These are phyloP conservation scores for Dicrurus megarhynchus DNA, from an alignment of 2,113 vertebrate genomes.

Conservation along the genomic window DNA sequence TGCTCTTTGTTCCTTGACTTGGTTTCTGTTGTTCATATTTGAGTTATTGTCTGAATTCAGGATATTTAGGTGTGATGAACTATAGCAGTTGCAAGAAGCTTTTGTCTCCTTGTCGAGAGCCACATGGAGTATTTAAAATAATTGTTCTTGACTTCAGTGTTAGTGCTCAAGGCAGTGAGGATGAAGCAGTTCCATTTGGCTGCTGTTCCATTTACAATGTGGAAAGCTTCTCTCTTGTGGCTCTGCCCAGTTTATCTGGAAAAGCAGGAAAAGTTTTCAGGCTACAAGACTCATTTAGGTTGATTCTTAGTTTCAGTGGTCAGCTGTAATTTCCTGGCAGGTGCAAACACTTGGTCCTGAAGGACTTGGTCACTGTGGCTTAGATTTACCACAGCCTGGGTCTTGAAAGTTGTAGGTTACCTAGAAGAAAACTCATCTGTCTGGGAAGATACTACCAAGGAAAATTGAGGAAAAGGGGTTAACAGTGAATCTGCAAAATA, in stretches of 20 bases:
- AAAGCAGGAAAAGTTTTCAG: not conserved
- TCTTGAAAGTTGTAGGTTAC: not conserved
- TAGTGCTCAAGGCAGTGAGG: not conserved
- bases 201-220: not conserved
- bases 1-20: not conserved
- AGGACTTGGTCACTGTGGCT: not conserved
- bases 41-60: not conserved
- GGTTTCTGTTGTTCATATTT: not conserved
- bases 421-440: not conserved
- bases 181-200: not conserved
- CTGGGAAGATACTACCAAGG: not conserved
- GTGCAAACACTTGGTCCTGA: not conserved
- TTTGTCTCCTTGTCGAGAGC: not conserved
- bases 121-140: not conserved
- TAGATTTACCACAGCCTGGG: not conserved
- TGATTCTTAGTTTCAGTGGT: not conserved
- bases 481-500: not conserved
- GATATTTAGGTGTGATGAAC: not conserved
- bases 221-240: not conserved
- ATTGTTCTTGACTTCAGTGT: not conserved
- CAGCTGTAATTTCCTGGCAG: not conserved
- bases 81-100: not conserved
- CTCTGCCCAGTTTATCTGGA: not conserved
- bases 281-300: not conserved
- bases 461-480: not conserved